These are phyloP conservation scores for Halichondria panicea DNA, from an alignment of 37 sponge, comb jelly and placozoan genomes.

Conservation along the genomic window DNA sequence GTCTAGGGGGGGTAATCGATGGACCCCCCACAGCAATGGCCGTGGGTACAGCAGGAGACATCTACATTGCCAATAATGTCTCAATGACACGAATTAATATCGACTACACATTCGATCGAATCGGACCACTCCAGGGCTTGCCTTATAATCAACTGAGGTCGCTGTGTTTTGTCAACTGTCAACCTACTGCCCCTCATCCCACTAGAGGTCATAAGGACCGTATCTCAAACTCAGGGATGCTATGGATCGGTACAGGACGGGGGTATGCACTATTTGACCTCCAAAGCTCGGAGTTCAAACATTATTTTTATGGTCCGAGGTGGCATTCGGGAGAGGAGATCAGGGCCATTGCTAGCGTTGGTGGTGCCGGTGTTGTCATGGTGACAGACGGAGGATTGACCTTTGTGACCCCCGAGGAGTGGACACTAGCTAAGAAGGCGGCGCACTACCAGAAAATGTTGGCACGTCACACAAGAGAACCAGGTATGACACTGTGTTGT, in stretches of 20 bases:
- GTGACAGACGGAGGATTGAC: conserved; percentile 63
- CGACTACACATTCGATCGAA: conserved; percentile 79
- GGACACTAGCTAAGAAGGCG: conserved; percentile 77
- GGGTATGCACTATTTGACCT: conserved; percentile 71
- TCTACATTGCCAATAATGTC: conserved; percentile 74
- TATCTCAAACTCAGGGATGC: neutral
- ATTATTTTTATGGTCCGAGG: conserved; percentile 65
- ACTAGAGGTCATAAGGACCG: neutral
- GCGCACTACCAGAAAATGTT: conserved; percentile 74
- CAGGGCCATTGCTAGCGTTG: neutral
- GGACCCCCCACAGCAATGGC: conserved; percentile 59
- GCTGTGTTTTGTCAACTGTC: conserved; percentile 27
- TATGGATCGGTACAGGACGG: conserved; percentile 58
- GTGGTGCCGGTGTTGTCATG: conserved; percentile 29
- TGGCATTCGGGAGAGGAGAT: conserved; percentile 69
- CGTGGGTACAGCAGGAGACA: conserved; percentile 61
- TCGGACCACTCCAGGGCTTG: conserved; percentile 75
- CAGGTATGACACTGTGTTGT: no score
- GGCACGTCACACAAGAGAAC: conserved; percentile 60
- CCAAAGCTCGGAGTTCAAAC: conserved; percentile 25
- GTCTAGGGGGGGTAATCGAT: conserved; percentile 84
- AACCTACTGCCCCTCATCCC: conserved; percentile 20
- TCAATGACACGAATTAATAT: conserved; percentile 62
- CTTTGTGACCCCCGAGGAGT: conserved; percentile 50
- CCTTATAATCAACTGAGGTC: conserved; percentile 57